Evolutionary conservation across 2,113 vertebrate genomes (phyloP), one percentile per base, ranked within the genome.

Genomic region (Actenoides lindsayi): DNA sequence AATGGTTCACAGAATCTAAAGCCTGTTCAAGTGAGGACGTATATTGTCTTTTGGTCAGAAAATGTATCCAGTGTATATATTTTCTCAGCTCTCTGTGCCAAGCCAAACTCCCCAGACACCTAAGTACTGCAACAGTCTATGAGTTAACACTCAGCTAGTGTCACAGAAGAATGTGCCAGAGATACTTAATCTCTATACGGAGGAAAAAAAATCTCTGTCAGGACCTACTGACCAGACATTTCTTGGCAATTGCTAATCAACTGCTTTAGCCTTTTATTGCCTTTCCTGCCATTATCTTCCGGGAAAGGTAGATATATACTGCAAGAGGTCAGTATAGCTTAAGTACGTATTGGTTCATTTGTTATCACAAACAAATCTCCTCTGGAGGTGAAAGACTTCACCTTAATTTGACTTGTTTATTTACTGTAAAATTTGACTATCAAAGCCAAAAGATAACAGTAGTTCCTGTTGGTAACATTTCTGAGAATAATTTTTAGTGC

Each of bases 241-340:
- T 97, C 94, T 96, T 96, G 95, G 87, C 94, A 97, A 88, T 46
- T 75, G 77, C 83, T 87, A 62, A 91, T 89, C 82, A 90, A 31
- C 84, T 42, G 3, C 62, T 35, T 88, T 90, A 64, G 73, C 15
- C 11, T 94, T 94, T 95, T 91, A 70, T 92, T 92, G 56, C 87
- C 51, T 88, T 48, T 87, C 21, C 44, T 69, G 48, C 57, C 67
- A 23, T 86, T 92, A 88, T 89, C 73, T 87, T 96, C 82, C 96
- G 93, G 90, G 88, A 97, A 97, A 76, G 54, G 20, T 80, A 37
- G 37, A 37, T 37, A 37, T 37, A 37, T 37, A 37, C 90, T 69
- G 57, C 69, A 83, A 89, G 70, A 84, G 75, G 85, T 92, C 83
- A 76, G 30, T 37, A 35, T 48, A 84, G 56, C 71, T 90, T 75